Evolutionary conservation across 2,888 invertebrate species (phyloP).

Genomic region (Platycheirus rosarum): DNA sequence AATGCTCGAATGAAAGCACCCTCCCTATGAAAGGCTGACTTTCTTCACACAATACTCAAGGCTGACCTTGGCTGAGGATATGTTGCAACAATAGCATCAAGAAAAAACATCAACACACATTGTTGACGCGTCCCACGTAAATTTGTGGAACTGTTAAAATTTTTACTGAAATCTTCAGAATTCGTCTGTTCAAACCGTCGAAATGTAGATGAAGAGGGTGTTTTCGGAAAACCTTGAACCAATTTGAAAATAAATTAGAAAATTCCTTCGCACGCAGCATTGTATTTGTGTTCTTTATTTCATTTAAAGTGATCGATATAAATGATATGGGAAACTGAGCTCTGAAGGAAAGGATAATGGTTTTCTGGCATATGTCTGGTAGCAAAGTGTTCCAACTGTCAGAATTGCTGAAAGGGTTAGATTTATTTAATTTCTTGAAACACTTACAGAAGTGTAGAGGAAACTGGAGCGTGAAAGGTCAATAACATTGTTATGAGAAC

Average conservation of each 20-base stretch:
- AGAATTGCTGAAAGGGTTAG: conserved; percentile 23
- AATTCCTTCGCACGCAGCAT: conserved; percentile 79
- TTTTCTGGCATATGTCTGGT: conserved; percentile 26
- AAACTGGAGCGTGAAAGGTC: background rate
- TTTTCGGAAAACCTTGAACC: conserved; percentile 79
- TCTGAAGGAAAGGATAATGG: background rate
- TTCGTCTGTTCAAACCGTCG: background rate
- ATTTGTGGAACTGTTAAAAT: conserved; percentile 30
- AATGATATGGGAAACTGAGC: conserved; percentile 42
- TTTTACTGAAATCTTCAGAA: conserved; percentile 26
- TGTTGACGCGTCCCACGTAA: conserved; percentile 25
- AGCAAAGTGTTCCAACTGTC: background rate
- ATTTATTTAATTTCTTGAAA: background rate
- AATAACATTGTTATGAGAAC: background rate
- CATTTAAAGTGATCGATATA: conserved; percentile 64
- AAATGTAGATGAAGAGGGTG: background rate
- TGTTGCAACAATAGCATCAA: conserved; percentile 35
- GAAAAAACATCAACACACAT: conserved; percentile 21
- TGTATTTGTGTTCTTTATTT: conserved; percentile 31
- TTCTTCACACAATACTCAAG: conserved; percentile 12
- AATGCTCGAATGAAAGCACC: conserved; percentile 45
- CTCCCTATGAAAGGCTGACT: conserved; percentile 10
- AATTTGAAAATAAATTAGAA: conserved; percentile 81
- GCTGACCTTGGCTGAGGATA: conserved; percentile 59
- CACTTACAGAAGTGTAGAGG: background rate